Conservation (phyloP, 2,888 invertebrate species). For the Embidobia sp. region DNA sequence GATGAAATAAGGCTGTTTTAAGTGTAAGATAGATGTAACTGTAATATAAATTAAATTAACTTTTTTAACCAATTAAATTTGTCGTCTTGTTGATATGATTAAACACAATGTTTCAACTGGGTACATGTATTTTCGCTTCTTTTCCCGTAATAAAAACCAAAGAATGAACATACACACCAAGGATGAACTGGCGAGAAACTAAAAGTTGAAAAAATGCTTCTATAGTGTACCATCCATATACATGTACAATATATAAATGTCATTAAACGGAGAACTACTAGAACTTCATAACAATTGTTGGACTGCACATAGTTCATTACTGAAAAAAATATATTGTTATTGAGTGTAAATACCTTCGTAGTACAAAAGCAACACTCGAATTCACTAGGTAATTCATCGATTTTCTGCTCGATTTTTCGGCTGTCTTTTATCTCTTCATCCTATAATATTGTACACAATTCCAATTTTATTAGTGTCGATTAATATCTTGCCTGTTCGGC, state of each 20-base stretch:
- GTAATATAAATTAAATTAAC: too few relatives aligned
- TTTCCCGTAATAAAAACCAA: too few relatives aligned
- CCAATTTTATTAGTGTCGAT: conserved; percentile 61
- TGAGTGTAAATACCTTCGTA: conserved; percentile 89
- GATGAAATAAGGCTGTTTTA: too few relatives aligned
- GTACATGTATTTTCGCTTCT: too few relatives aligned
- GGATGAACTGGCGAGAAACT: conserved; percentile 14
- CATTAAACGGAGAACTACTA: conserved; percentile 49
- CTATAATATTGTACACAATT: conserved; percentile 78
- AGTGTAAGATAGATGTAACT: too few relatives aligned
- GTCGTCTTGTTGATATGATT: too few relatives aligned
- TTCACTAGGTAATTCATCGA: conserved; percentile 96
- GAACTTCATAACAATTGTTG: conserved; percentile 55
- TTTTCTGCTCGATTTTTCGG: conserved; percentile 85
- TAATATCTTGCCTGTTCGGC: conserved; percentile 29
- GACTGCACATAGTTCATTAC: conserved; percentile 58
- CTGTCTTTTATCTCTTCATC: conserved; percentile 86
- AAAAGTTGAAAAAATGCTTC: conserved; percentile 30
- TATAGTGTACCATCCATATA: conserved; percentile 58
- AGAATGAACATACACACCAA: conserved; percentile 6
- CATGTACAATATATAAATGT: conserved; percentile 35
- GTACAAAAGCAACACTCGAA: conserved; percentile 99
- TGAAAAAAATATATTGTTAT: conserved; percentile 66
- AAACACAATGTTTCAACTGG: neutral
- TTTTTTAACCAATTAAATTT: too few relatives aligned